phyloP scores from a whole-genome alignment of 2,888 invertebrate species.

The Minunthozetes semirufus region DNA sequence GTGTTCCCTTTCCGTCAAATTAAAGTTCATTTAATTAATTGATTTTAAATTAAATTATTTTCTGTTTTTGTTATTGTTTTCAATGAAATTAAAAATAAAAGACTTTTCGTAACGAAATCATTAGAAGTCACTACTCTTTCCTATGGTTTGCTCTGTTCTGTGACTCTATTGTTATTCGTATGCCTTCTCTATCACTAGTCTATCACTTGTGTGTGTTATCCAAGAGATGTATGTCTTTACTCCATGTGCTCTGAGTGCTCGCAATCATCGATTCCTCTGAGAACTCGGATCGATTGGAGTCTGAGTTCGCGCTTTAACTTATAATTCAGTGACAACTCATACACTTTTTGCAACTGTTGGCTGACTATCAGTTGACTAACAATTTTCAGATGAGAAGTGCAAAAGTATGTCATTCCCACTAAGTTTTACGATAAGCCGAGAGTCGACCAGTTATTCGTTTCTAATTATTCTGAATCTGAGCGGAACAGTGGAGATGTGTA shows the following conservation, averaged over 20 bases:
- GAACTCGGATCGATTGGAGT: slow-evolving; percentile 3
- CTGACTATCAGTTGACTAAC: not conserved
- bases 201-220: too few species aligned
- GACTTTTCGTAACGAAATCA: not conserved
- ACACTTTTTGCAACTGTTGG: slow-evolving; percentile 7
- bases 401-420: not conserved
- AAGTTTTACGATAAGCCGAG: not conserved
- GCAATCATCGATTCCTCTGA: not conserved
- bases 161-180: too few species aligned
- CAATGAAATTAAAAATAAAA: not conserved
- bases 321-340: not conserved
- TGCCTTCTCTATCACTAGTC: too few species aligned
- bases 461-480: not conserved
- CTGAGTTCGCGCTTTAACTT: slow-evolving; percentile 13
- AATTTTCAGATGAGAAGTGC: not conserved
- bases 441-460: not conserved
- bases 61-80: not conserved
- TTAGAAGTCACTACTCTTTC: slow-evolving; percentile 13
- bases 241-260: not conserved
- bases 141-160: not conserved
- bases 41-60: not conserved
- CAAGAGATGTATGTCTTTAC: not conserved
- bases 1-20: slow-evolving; percentile 33
- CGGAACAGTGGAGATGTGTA: too few species aligned
- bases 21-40: not conserved